A percentile compares a stretch with the other conserved stretches of the same genome.
phyloP scores from a whole-genome alignment of 2,797 vertebrate genomes.

The Tenualosa ilisha region DNA sequence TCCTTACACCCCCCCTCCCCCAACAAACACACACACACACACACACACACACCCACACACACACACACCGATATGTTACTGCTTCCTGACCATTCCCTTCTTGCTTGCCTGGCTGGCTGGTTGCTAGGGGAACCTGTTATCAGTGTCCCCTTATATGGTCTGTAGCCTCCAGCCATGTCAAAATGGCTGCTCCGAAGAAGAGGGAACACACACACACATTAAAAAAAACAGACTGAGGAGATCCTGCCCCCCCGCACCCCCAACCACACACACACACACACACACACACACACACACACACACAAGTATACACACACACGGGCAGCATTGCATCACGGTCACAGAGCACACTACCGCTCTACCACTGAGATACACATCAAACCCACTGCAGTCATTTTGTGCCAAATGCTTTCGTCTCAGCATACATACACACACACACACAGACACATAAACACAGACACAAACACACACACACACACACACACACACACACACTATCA shows the following conservation, averaged over 20 bases:
- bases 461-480: too few species aligned
- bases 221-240: conserved; percentile 15
- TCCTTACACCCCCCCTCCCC: neutral
- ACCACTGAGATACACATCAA: neutral
- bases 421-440: neutral
- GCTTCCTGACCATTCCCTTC: conserved; percentile 10
- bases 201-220: conserved; percentile 14
- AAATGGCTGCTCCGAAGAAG: conserved; percentile 34
- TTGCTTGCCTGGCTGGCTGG: conserved; percentile 23
- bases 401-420: neutral
- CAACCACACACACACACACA: neutral
- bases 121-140: conserved; percentile 30
- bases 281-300: neutral
- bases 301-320: neutral
- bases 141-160: conserved; percentile 40
- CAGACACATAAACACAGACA: too few species aligned
- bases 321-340: conserved; percentile 17
- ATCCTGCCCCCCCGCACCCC: neutral
- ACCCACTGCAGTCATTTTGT: conserved; percentile 21
- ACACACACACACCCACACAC: conserved; percentile 14
- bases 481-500: neutral
- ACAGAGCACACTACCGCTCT: neutral
- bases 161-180: conserved; percentile 45
- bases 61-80: neutral
- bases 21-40: neutral